Percentiles rank a stretch among this genome's conserved stretches.
phyloP scores from a whole-genome alignment of 2,113 vertebrate genomes.

The Rhombomys opimus region DNA sequence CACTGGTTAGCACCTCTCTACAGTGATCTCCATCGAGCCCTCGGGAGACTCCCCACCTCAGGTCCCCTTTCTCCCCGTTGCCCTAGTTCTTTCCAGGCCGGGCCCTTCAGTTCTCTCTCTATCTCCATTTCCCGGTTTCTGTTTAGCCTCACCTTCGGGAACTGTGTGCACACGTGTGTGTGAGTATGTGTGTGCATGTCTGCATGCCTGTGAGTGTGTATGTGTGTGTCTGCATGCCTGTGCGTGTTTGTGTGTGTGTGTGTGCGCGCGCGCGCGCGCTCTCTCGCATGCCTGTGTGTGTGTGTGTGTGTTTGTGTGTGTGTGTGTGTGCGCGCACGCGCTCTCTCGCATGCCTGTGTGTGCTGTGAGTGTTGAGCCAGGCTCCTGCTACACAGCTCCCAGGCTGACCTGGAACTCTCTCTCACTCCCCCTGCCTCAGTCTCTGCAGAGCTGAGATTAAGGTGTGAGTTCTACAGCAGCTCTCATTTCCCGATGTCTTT shows the following conservation, averaged over 20 bases:
- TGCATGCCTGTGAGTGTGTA: not conserved
- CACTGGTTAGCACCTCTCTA: not conserved
- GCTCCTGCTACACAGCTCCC: not conserved
- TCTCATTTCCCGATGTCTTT: not conserved
- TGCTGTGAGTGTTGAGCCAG: not conserved
- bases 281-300: not conserved
- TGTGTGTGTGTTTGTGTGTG: no score
- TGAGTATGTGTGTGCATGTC: accelerated
- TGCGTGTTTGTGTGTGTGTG: not conserved
- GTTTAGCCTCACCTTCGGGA: not conserved
- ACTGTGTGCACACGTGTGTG: not conserved
- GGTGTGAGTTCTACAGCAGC: not conserved
- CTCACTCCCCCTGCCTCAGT: not conserved
- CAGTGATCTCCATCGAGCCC: not conserved
- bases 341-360: not conserved
- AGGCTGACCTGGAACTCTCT: not conserved
- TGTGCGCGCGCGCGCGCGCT: no score
- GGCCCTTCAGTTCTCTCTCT: not conserved
- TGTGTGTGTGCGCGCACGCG: no score
- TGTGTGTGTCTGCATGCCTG: not conserved
- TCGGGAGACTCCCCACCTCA: not conserved
- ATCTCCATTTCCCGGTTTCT: constrained; percentile 42
- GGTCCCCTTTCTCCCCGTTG: constrained; percentile 55
- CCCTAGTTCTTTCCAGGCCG: constrained; percentile 41
- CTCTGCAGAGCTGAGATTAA: not conserved